Base-by-base conservation (phyloP, 1,140 invertebrate species). In the Coelopa frigida region DNA sequence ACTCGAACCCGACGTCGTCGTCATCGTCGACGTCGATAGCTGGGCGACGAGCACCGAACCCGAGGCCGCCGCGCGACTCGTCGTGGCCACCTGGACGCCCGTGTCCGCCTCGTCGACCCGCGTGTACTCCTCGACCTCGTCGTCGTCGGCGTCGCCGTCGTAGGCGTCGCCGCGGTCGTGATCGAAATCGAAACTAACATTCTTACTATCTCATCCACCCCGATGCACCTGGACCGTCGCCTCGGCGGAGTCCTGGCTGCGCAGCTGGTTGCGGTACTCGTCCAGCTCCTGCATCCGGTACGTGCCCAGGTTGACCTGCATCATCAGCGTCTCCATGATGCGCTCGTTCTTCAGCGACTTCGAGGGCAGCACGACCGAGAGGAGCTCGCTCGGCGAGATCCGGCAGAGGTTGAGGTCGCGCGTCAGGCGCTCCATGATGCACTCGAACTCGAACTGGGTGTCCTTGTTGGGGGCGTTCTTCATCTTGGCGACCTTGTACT, bases 301-400 rank as follows among this genome's bases (percentile, higher is more conserved):
- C 75, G 92, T 93, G 20, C 91, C 91, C 1, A 88, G 83, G 67
- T 92, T 92, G 24, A 90, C 89, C 73, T 95, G 91, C 62, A 85
- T 87, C 84, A 93, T 90, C 20, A 95, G 73, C 0, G 91, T 95
- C 70, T 93, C 89, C 48, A 95, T 75, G 49, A 95, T 94, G 23
- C 85, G 76, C 64, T 94, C 89, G 68, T 95, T 92, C 59, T 87
- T 91, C 52, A 94, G 92, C 12, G 90, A 88, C 70, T 94, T 94
- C 29, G 88, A 89, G 32, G 90, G 91, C 51, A 94, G 72, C 29
- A 95, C 90, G 53, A 92, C 84, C 74, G 89, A 92, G 44, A 95
- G 90, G 35, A 95, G 77, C 72, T 94, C 90, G 59, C 92, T 88
- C 5, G 90, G 90, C 43, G 90, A 87, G 61, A 95, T 95, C 59